Evolutionary conservation across 2,113 vertebrate species (phyloP).

Genomic region (Ariopsis seemanni): DNA sequence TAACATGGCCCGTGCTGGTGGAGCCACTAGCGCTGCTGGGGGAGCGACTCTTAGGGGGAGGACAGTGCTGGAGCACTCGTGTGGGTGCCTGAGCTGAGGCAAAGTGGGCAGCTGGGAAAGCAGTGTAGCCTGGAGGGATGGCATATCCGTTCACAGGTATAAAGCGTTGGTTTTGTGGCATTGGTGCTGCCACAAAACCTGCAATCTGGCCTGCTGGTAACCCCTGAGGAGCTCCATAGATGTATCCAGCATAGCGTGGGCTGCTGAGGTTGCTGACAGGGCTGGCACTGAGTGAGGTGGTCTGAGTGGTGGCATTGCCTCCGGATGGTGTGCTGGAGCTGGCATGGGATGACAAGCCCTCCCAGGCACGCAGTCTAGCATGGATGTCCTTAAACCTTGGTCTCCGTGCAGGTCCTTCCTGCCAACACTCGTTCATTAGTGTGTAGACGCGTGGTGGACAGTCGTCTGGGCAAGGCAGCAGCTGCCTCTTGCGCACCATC

Average conservation of each 20-base stretch:
- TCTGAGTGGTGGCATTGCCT: constrained; percentile 97
- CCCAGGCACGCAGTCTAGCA: constrained; percentile 89
- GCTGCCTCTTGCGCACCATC: constrained; percentile 93
- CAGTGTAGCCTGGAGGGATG: constrained; percentile 91
- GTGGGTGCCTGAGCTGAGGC: constrained; percentile 72
- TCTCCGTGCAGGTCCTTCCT: constrained; percentile 88
- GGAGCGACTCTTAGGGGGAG: constrained; percentile 94
- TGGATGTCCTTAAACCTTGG: constrained; percentile 94
- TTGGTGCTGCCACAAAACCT: constrained; percentile 79
- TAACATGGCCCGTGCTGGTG: constrained; percentile 96
- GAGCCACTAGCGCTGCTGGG: constrained; percentile 98
- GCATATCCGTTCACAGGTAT: constrained; percentile 97
- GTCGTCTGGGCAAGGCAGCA: constrained; percentile 94
- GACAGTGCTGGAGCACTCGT: constrained; percentile 90
- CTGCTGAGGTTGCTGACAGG: constrained; percentile 97
- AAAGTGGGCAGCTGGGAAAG: constrained; percentile 90
- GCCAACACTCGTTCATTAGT: constrained; percentile 98
- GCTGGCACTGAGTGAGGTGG: constrained; percentile 95
- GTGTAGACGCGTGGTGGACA: constrained; percentile 92
- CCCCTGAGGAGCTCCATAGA: constrained; percentile 82
- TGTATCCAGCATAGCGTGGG: constrained; percentile 87
- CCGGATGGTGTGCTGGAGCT: constrained; percentile 95
- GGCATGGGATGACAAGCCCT: constrained; percentile 91
- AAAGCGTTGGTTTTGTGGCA: constrained; percentile 88
- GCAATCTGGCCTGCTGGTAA: constrained; percentile 84